Evolutionary conservation across 1,140 invertebrate species (phyloP).

Genomic region (Trypoxylus dichotomus): DNA sequence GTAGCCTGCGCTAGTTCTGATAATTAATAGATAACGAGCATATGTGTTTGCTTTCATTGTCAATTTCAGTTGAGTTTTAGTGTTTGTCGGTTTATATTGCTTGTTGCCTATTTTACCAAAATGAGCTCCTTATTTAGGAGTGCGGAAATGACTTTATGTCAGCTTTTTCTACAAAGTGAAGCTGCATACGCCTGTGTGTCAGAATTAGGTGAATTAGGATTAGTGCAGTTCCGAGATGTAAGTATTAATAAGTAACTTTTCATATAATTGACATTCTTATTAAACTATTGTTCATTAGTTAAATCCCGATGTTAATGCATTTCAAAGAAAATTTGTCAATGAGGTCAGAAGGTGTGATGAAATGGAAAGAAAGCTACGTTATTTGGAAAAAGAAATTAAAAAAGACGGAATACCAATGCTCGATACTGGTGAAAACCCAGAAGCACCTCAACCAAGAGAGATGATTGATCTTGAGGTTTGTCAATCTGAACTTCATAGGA

Average conservation of each 20-base stretch:
- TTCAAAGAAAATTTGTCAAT: constrained; percentile 94
- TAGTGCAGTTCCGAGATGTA: constrained; percentile 92
- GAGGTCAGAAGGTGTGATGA: constrained; percentile 93
- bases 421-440: constrained; percentile 96
- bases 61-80: background rate
- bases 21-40: constrained; percentile 6
- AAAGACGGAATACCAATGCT: constrained; percentile 97
- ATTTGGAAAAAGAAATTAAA: constrained; percentile 97
- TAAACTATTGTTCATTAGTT: constrained; percentile 62
- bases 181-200: constrained; percentile 92
- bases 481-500: background rate
- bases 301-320: constrained; percentile 93
- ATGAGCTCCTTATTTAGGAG: constrained; percentile 84
- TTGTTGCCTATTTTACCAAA: constrained; percentile 32
- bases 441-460: constrained; percentile 96
- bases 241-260: constrained; percentile 52
- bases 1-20: background rate
- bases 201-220: constrained; percentile 88
- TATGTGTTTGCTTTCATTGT: background rate
- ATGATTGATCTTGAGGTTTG: constrained; percentile 98
- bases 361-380: constrained; percentile 94
- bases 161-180: constrained; percentile 89
- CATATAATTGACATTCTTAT: background rate
- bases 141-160: constrained; percentile 90
- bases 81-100: background rate